Evolutionary conservation across 2,797 vertebrate genomes (phyloP).

Genomic region (Hydrophis major): DNA sequence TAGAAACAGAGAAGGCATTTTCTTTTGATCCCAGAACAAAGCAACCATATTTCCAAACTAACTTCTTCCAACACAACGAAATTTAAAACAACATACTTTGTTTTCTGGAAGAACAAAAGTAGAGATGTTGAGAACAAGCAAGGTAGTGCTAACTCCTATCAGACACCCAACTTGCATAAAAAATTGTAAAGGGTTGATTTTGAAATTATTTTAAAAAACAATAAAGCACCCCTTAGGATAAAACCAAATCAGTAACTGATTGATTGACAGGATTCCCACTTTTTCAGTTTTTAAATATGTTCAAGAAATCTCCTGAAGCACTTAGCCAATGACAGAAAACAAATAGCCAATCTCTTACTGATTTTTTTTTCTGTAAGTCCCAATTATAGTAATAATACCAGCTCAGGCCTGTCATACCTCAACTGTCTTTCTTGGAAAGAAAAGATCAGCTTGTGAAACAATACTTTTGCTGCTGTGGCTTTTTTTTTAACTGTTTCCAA

Average conservation of each 20-base stretch:
- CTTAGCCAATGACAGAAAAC: not conserved
- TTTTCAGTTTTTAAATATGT: not conserved
- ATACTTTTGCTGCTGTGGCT: not conserved
- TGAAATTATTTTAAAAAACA: not conserved
- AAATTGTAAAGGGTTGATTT: not conserved
- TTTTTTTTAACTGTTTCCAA: not conserved
- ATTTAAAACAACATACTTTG: not conserved
- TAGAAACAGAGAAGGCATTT: not conserved
- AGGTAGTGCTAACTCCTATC: not conserved
- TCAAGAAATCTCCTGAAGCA: not conserved
- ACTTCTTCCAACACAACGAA: not conserved
- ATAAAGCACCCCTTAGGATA: not conserved
- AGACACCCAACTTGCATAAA: not conserved
- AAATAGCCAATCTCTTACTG: not conserved
- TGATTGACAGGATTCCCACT: not conserved
- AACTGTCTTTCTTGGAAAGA: not conserved
- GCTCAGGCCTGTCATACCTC: not conserved
- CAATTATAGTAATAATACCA: not conserved
- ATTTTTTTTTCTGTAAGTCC: not conserved
- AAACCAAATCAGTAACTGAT: not conserved
- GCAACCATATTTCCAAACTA: not conserved
- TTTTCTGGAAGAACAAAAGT: not conserved
- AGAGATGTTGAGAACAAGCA: not conserved
- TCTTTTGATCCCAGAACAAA: not conserved
- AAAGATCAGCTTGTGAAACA: not conserved